Evolutionary conservation across 1,140 invertebrate species (phyloP).

Genomic region (Arion vulgaris): DNA sequence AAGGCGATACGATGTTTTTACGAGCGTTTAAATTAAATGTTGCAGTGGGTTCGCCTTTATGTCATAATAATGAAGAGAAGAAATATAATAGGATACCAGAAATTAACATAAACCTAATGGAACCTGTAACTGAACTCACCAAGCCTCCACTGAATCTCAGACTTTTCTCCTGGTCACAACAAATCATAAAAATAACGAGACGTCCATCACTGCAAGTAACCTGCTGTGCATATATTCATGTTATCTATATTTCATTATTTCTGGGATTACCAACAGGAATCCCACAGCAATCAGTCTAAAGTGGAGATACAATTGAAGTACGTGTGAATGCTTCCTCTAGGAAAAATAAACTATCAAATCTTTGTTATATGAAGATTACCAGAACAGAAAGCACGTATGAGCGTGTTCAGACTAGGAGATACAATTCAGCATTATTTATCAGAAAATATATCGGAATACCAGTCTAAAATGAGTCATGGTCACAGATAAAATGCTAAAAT

Average conservation of each 20-base stretch:
- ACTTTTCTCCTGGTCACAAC: background rate
- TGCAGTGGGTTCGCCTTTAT: background rate
- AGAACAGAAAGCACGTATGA: too few species aligned
- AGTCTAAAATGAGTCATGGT: too few species aligned
- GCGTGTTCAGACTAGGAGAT: too few species aligned
- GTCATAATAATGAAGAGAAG: background rate
- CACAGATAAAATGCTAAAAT: too few species aligned
- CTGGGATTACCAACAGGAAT: background rate
- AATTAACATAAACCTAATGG: background rate
- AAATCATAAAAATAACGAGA: background rate
- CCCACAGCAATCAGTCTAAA: background rate
- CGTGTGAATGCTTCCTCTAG: background rate
- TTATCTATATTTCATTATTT: background rate
- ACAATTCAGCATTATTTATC: too few species aligned
- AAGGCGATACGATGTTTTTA: background rate
- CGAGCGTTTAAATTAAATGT: background rate
- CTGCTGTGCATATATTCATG: background rate
- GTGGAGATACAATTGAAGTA: background rate
- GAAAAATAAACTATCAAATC: too few species aligned
- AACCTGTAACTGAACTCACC: background rate
- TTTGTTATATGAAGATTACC: background rate
- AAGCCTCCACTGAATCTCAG: background rate
- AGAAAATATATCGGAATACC: too few species aligned
- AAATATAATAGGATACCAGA: background rate
- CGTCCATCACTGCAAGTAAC: background rate